Evolutionary conservation across 1,140 invertebrate species (phyloP), one percentile per base, ranked within the genome.

Genomic region (Drosophila ironensis): DNA sequence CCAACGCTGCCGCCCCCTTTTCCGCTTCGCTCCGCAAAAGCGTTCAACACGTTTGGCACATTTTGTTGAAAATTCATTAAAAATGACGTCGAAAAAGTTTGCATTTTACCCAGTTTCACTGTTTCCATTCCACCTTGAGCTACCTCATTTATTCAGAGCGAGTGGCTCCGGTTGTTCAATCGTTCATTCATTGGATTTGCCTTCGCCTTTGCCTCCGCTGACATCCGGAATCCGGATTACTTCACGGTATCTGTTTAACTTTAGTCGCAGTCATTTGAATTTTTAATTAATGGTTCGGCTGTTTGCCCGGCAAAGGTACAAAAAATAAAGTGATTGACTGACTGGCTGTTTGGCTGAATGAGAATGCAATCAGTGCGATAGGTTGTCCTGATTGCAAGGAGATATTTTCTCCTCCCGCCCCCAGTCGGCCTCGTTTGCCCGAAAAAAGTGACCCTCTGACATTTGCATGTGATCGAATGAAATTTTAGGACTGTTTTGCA

Each of bases 51-150:
- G 78, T 70, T 82, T 82, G 68, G 80, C 66, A 77, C 77, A 82
- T 72, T 82, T 82, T 82, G 78, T 77, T 82, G 73, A 66, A 84
- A 82, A 84, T 82, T 82, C 78, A 84, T 82, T 82, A 78, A 82
- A 82, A 84, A 46, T 69, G 69, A 84, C 73, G 69, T 70, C 37
- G 64, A 70, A 73, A 68, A 82, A 82, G 78, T 82, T 82, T 84
- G 57, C 73, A 51, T 56, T 82, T 77, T 17, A 59, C 40, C 52
- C 54, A 40, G 35, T 50, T 61, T 74, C 30, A 20, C 33, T 40
- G 51, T 54, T 54, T 35, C 9, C 33, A 56, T 53, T 37, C 38
- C 59, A 46, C 22, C 45, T 30, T 45, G 19, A 12, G 19, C 40
- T 2, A 51, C 24, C 53, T 45, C 51, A 54, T 48, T 77, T 60